A percentile compares a stretch with the other conserved stretches of the same genome.
These are phyloP conservation scores for Enteromius viviparus DNA, from an alignment of 2,797 vertebrate species.

Conservation along the genomic window DNA sequence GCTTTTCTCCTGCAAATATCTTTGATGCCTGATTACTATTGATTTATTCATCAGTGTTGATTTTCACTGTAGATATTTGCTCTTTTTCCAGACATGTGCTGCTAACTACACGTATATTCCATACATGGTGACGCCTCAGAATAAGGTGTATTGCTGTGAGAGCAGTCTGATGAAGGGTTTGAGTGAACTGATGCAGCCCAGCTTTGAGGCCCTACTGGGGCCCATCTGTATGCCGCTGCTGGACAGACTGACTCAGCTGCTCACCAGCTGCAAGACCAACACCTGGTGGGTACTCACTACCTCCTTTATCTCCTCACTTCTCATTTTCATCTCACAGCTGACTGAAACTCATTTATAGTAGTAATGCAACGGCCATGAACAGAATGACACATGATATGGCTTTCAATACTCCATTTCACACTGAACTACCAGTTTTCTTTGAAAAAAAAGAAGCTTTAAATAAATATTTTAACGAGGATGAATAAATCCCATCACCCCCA, in stretches of 20 bases:
- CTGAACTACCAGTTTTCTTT: no score
- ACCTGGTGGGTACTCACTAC: constrained; percentile 82
- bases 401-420: no score
- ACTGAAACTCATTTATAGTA: no score
- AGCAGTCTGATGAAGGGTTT: constrained; percentile 94
- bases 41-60: not conserved
- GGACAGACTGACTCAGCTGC: constrained; percentile 92
- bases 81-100: constrained; percentile 85
- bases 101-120: constrained; percentile 96
- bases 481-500: no score
- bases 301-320: not conserved
- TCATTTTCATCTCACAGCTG: not conserved
- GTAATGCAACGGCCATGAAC: not conserved
- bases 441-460: no score
- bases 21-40: not conserved
- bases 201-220: constrained; percentile 92
- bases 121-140: constrained; percentile 96
- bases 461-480: no score
- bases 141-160: constrained; percentile 97
- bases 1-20: not conserved
- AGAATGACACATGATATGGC: not conserved
- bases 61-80: not conserved
- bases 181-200: constrained; percentile 95
- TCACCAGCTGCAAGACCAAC: constrained; percentile 90
- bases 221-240: constrained; percentile 95